Conservation (phyloP, 1,140 invertebrate genomes). For the Acyrthosiphon pisum region DNA sequence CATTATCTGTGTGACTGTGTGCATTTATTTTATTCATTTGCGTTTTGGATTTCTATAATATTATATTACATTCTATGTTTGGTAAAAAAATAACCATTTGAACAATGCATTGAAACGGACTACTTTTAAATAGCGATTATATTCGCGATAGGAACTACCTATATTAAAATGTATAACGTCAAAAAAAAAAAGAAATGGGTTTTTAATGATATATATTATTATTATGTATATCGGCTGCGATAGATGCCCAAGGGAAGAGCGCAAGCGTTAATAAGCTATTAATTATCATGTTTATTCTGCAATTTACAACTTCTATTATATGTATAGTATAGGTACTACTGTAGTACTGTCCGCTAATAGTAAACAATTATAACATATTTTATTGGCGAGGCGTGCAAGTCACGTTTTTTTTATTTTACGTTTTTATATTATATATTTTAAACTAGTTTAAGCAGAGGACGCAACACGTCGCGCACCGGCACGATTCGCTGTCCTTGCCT, state of each 20-base stretch:
- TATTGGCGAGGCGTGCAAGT: conserved; percentile 11
- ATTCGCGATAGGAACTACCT: not conserved
- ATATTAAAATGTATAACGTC: not conserved
- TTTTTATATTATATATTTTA: not conserved
- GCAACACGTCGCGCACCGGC: not conserved
- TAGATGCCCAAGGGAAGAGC: not conserved
- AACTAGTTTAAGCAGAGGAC: conserved; percentile 16
- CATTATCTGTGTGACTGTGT: not conserved
- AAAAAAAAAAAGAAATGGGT: not conserved
- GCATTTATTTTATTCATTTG: too few species aligned
- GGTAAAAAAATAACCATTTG: not conserved
- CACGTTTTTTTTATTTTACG: not conserved
- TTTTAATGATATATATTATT: not conserved
- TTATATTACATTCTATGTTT: not conserved
- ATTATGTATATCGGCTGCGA: not conserved
- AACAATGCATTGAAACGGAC: not conserved
- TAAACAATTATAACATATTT: not conserved
- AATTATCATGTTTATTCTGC: not conserved
- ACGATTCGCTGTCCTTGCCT: not conserved
- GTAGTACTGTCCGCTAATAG: not conserved
- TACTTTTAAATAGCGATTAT: not conserved
- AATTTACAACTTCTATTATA: conserved; percentile 2
- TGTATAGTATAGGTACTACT: not conserved
- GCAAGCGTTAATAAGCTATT: not conserved
- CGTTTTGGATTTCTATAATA: too few species aligned